Evolutionary conservation across 2,797 vertebrate species (phyloP), one percentile per base, ranked within the genome.

Genomic region (Enteromius fasciolatus): DNA sequence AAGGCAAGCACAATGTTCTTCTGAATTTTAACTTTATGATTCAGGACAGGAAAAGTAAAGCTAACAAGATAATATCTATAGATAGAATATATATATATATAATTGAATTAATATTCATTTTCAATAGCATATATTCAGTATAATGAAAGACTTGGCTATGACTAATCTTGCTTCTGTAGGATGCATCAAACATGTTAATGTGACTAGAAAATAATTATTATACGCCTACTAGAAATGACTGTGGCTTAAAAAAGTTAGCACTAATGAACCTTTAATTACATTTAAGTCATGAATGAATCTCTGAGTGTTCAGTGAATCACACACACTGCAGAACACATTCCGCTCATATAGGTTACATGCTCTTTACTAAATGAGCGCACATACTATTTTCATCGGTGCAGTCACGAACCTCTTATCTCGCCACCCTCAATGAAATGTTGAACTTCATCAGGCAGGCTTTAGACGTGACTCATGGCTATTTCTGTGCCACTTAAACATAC

Each of bases 401-500:
- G 31, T 67, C 57, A 11, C 41, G 33, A 12, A 28, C 23, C 17
- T 44, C 31, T 75, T 54, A 79, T 63, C 12, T 41, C 28, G 23
- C 17, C 3, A n/a, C 11, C 28, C 74, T 36, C n/a, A 54, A 31
- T 59, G 74, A 44, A 81, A 78, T 80, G 52, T 48, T 39, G 48
- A 61, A 52, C 52, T 50, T 28, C 17, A 75, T 69, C 77, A 11
- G 50, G n/a, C 33, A 25, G 20, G 14, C 61, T 59, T 67, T 41
- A 75, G 25, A 69, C 36, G 20, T 84, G 78, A 84, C 41, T 84
- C 83, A 72, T 66, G 17, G 28, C 72, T 76, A 76, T 61, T 81
- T 64, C 41, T 76, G 54, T 23, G n/a, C 67, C 23, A 41, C 80
- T 54, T 15, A 59, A 20, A 33, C 41, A 50, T 66, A 74, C 46